Evolutionary conservation across 2,797 vertebrate genomes (phyloP).

Genomic region (Eulemur coronatus): DNA sequence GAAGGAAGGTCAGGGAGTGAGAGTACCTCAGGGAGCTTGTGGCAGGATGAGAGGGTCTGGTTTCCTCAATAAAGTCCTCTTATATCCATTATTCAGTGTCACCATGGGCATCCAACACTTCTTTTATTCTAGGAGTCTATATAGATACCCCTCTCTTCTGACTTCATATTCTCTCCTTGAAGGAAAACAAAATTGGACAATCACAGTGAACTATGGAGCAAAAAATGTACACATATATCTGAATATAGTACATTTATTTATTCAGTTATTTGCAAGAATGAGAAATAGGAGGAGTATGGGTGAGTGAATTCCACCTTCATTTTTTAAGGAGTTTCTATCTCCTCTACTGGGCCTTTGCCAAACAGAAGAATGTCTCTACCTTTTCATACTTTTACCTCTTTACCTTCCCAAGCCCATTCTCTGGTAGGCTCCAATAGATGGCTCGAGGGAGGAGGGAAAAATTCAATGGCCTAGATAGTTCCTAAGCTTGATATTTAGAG

Average conservation of each 20-base stretch:
- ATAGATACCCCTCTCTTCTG: not conserved
- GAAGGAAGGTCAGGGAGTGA: not conserved
- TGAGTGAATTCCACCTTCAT: not conserved
- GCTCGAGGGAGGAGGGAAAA: not conserved
- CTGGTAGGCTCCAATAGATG: not conserved
- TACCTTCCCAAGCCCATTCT: not conserved
- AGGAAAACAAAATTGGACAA: not conserved
- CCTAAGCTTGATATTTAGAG: not conserved
- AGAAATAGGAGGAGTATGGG: not conserved
- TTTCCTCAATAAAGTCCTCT: not conserved
- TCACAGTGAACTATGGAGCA: not conserved
- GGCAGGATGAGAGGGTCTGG: not conserved
- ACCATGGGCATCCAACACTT: not conserved
- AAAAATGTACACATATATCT: not conserved
- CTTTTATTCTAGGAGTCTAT: not conserved
- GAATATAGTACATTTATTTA: not conserved
- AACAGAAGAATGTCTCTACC: not conserved
- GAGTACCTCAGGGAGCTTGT: not conserved
- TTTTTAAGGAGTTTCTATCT: not conserved
- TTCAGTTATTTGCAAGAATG: not conserved
- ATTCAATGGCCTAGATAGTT: not conserved
- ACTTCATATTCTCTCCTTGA: not conserved
- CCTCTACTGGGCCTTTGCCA: not conserved
- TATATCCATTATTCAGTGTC: not conserved
- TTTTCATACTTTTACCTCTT: not conserved